A percentile compares a stretch with the other conserved stretches of the same genome.
phyloP scores from a whole-genome alignment of 2,888 invertebrate species.

The Fragum whitleyi region DNA sequence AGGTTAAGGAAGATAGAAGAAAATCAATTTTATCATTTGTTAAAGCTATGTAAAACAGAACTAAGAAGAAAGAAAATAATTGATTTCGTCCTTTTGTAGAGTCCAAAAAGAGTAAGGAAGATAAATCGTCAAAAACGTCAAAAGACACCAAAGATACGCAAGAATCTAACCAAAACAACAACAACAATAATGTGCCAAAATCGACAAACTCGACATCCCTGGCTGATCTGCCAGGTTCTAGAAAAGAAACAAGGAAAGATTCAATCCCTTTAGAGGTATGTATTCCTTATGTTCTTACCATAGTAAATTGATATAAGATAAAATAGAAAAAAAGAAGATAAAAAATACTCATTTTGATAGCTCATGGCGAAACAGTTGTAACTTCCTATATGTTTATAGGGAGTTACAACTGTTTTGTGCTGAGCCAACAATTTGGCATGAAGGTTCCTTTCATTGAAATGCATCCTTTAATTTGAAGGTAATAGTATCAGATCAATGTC shows the following conservation, averaged over 20 bases:
- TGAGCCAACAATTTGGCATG: too few relatives aligned
- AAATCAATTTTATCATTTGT: neutral
- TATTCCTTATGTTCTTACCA: too few relatives aligned
- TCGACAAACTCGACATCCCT: constrained; percentile 46
- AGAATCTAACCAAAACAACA: constrained; percentile 57
- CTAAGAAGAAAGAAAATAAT: neutral
- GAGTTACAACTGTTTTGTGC: too few relatives aligned
- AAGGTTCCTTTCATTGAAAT: too few relatives aligned
- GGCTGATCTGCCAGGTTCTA: constrained; percentile 9
- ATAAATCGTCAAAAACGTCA: constrained; percentile 23
- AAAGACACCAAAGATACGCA: constrained; percentile 19
- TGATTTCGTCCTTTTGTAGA: constrained; percentile 20
- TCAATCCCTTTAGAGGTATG: constrained; percentile 30
- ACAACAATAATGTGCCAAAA: constrained; percentile 59
- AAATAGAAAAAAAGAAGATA: neutral
- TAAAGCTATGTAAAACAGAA: neutral
- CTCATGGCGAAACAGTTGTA: too few relatives aligned
- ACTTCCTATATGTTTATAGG: too few relatives aligned
- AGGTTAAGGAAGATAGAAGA: neutral
- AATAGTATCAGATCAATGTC: too few relatives aligned
- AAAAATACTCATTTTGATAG: too few relatives aligned
- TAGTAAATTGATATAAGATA: neutral
- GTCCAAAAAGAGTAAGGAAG: constrained; percentile 30
- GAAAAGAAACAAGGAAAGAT: constrained; percentile 8
- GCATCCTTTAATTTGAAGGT: too few relatives aligned